A percentile compares a stretch with the other conserved stretches of the same genome.
phyloP scores from a whole-genome alignment of 2,797 vertebrate genomes.

The Tragopan temminckii region DNA sequence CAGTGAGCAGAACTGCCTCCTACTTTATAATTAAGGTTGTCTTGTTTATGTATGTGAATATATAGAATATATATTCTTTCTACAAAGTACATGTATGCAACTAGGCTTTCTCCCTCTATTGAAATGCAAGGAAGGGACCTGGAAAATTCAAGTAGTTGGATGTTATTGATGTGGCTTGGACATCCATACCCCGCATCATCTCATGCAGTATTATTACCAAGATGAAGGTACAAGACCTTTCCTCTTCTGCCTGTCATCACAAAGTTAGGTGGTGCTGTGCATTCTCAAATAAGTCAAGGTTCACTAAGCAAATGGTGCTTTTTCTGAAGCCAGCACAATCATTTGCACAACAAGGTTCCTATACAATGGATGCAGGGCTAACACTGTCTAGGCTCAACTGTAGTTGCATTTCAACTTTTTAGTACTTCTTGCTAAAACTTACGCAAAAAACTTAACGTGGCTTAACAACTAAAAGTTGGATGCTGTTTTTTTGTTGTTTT shows the following conservation, averaged over 20 bases:
- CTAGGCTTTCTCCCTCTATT: background rate
- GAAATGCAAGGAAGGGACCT: background rate
- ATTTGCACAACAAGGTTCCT: background rate
- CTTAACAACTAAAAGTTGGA: background rate
- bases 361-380: background rate
- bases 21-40: background rate
- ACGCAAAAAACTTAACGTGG: background rate
- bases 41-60: background rate
- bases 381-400: background rate
- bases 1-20: background rate
- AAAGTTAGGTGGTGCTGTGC: background rate
- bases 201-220: background rate
- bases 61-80: background rate
- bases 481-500: rapidly evolving
- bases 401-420: constrained; percentile 2
- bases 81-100: background rate
- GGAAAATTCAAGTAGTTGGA: background rate
- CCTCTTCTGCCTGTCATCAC: background rate
- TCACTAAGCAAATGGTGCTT: background rate
- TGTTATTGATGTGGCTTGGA: background rate
- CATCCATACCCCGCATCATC: background rate
- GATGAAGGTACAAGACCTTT: background rate
- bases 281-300: background rate
- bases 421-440: background rate
- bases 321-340: background rate